phyloP scores from a whole-genome alignment of 2,888 invertebrate genomes.

The Pyrrhosoma nymphula region DNA sequence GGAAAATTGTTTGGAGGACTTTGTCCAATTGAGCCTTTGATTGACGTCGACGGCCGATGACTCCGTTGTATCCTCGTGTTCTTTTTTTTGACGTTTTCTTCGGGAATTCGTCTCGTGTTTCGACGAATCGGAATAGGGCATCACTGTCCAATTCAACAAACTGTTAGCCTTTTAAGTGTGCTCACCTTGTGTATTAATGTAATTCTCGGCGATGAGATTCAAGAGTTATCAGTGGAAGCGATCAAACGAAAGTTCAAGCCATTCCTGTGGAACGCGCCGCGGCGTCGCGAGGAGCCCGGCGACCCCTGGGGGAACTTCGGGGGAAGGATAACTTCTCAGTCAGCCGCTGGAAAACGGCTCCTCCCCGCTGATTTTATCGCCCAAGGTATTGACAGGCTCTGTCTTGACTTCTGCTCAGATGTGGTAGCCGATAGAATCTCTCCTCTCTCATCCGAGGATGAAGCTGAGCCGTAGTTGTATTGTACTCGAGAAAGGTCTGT shows the following conservation, averaged over 20 bases:
- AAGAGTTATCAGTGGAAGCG: not conserved
- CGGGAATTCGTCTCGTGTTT: not conserved
- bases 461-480: not conserved
- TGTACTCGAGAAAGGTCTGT: no score
- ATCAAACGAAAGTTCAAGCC: not conserved
- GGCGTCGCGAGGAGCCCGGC: not conserved
- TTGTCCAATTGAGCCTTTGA: not conserved
- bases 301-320: no score
- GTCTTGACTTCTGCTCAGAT: not conserved
- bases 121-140: not conserved
- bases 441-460: not conserved
- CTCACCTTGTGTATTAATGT: not conserved
- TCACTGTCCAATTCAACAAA: not conserved
- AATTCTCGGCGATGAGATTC: not conserved
- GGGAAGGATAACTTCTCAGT: not conserved
- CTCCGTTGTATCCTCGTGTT: no score
- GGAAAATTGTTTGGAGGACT: not conserved
- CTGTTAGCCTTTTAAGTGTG: not conserved
- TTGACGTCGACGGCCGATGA: not conserved
- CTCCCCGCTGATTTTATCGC: not conserved
- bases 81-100: not conserved
- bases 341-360: not conserved
- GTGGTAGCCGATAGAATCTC: not conserved
- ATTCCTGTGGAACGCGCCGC: not conserved
- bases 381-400: not conserved